These are phyloP conservation scores for Channallabes apus DNA, from an alignment of 2,797 vertebrate species.

Conservation along the genomic window DNA sequence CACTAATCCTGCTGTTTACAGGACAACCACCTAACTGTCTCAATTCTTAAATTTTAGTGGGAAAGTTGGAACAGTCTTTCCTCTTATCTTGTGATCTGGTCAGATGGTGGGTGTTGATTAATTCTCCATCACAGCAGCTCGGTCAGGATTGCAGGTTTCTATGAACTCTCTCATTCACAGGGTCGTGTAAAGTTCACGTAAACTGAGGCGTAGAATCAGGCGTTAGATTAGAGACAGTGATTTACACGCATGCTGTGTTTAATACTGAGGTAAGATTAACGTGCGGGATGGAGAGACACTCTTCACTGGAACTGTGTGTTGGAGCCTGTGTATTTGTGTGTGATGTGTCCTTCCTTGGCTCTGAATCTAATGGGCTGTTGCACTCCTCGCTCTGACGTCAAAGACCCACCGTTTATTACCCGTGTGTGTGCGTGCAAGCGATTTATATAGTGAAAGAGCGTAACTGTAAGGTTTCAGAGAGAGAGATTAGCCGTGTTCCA, in stretches of 20 bases:
- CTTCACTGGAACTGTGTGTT: not conserved
- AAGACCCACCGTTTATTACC: not conserved
- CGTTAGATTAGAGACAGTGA: not conserved
- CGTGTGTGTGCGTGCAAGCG: not conserved
- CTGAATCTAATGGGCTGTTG: not conserved
- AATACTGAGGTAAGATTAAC: not conserved
- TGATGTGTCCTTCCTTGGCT: not conserved
- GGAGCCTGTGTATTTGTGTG: not conserved
- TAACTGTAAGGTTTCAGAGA: not conserved
- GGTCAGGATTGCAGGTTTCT: too few relatives aligned
- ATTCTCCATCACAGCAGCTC: too few relatives aligned
- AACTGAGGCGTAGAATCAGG: too few relatives aligned
- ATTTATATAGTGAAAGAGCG: not conserved
- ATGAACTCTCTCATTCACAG: too few relatives aligned
- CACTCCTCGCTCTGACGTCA: slow-evolving; percentile 2
- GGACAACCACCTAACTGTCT: too few relatives aligned
- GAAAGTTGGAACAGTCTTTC: too few relatives aligned
- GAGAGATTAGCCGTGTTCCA: not conserved
- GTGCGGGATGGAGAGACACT: not conserved
- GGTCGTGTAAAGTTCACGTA: too few relatives aligned
- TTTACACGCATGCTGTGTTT: not conserved
- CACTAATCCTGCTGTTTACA: too few relatives aligned
- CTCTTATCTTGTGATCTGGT: too few relatives aligned
- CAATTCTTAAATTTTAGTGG: too few relatives aligned
- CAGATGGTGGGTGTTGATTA: too few relatives aligned